Percentiles rank a stretch among this genome's conserved stretches.
Evolutionary conservation across 2,888 invertebrate species (phyloP).

Genomic region (Nomada goodeniana): DNA sequence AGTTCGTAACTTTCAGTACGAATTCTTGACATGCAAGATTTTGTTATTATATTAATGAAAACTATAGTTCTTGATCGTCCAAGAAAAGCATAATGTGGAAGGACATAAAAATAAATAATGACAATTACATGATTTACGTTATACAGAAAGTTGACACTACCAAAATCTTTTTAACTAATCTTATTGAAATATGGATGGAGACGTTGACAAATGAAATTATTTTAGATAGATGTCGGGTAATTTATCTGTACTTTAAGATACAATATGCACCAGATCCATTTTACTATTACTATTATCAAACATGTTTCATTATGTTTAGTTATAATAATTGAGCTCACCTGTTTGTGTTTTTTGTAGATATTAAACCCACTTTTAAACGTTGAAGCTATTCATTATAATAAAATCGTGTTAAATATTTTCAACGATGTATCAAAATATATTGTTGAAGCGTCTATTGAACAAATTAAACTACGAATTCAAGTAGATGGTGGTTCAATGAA

Average conservation of each 20-base stretch:
- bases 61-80: background rate
- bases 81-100: constrained; percentile 51
- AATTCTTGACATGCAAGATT: too few species aligned
- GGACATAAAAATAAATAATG: constrained; percentile 58
- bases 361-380: constrained; percentile 77
- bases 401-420: constrained; percentile 71
- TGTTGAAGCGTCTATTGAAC: constrained; percentile 55
- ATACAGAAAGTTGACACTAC: constrained; percentile 36
- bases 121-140: constrained; percentile 60
- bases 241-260: background rate
- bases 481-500: constrained; percentile 74
- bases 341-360: constrained; percentile 65
- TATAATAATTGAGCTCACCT: background rate
- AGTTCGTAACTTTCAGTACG: too few species aligned
- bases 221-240: constrained; percentile 73
- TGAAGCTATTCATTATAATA: constrained; percentile 66
- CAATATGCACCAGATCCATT: background rate
- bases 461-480: constrained; percentile 70
- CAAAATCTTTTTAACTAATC: constrained; percentile 67
- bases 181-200: constrained; percentile 71
- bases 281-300: background rate
- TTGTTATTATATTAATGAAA: background rate
- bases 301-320: background rate
- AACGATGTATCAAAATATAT: constrained; percentile 71
- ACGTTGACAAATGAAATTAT: constrained; percentile 64